A percentile compares a stretch with the other conserved stretches of the same genome.
phyloP scores from a whole-genome alignment of 2,113 vertebrate species.

The Hippocampus zosterae region DNA sequence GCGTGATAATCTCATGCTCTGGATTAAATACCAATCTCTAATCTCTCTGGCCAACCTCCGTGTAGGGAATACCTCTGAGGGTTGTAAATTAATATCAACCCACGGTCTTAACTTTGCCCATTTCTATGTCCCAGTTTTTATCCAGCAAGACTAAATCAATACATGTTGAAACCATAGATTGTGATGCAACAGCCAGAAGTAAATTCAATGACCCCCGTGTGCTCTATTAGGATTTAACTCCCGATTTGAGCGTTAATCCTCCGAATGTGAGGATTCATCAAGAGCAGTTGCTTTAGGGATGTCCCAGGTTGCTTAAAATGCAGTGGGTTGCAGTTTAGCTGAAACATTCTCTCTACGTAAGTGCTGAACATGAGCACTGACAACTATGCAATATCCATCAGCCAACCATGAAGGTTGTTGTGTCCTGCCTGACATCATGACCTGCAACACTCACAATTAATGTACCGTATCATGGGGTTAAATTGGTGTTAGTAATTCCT shows the following conservation, averaged over 20 bases:
- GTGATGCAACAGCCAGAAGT: slow-evolving; percentile 49
- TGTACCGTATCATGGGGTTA: slow-evolving; percentile 62
- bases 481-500: slow-evolving; percentile 64
- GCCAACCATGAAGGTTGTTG: slow-evolving; percentile 58
- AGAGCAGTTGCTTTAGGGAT: slow-evolving; percentile 60
- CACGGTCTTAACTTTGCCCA: slow-evolving; percentile 55
- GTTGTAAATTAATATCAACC: slow-evolving; percentile 8
- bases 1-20: slow-evolving; percentile 70
- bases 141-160: slow-evolving; percentile 34
- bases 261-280: slow-evolving; percentile 68
- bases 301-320: slow-evolving; percentile 61
- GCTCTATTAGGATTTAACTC: slow-evolving; percentile 60
- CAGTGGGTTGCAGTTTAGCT: slow-evolving; percentile 54
- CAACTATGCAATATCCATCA: slow-evolving; percentile 52
- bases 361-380: slow-evolving; percentile 42
- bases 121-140: slow-evolving; percentile 63
- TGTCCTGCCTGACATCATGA: slow-evolving; percentile 64
- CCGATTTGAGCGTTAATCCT: slow-evolving; percentile 63
- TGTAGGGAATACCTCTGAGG: slow-evolving; percentile 56
- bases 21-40: slow-evolving; percentile 73
- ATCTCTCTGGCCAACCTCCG: slow-evolving; percentile 59
- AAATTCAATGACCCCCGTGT: slow-evolving; percentile 44
- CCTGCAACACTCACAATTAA: slow-evolving; percentile 68
- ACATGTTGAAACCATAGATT: slow-evolving; percentile 53
- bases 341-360: slow-evolving; percentile 17